Percentiles rank a stretch among this genome's conserved stretches.
Evolutionary conservation across 2,113 vertebrate species (phyloP).

Genomic region (Neotragus pygmaeus): DNA sequence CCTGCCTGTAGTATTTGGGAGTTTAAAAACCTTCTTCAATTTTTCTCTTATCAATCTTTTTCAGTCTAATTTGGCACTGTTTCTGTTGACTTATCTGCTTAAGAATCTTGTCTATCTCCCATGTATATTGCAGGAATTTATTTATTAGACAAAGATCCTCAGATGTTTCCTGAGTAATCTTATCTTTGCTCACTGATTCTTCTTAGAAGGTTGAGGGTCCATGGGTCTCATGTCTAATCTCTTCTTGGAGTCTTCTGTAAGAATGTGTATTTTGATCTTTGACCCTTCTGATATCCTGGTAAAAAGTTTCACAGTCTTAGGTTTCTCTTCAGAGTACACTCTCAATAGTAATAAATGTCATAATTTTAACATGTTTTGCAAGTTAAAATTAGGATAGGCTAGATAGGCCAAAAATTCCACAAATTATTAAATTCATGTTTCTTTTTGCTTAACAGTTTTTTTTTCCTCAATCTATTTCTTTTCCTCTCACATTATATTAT

Average conservation of each 20-base stretch:
- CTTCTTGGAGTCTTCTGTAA: background rate
- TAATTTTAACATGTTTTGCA: background rate
- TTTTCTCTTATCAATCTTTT: background rate
- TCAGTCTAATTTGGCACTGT: background rate
- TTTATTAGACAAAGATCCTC: background rate
- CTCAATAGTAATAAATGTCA: background rate
- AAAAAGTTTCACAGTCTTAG: background rate
- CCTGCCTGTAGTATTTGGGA: background rate
- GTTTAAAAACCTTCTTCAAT: background rate
- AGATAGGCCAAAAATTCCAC: background rate
- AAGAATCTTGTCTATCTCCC: background rate
- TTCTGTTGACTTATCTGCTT: background rate
- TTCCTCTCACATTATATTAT: background rate
- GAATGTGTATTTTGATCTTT: background rate
- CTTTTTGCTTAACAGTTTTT: background rate
- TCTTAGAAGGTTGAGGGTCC: background rate
- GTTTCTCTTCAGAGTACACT: background rate
- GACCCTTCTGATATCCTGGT: background rate
- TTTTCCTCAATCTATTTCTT: background rate
- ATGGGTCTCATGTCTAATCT: background rate
- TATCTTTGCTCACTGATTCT: background rate
- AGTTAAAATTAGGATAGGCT: background rate
- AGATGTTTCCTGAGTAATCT: background rate
- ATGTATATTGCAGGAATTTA: background rate
- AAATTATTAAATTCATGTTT: background rate